phyloP scores from a whole-genome alignment of 2,888 invertebrate genomes.

The Mythimna ferrago region DNA sequence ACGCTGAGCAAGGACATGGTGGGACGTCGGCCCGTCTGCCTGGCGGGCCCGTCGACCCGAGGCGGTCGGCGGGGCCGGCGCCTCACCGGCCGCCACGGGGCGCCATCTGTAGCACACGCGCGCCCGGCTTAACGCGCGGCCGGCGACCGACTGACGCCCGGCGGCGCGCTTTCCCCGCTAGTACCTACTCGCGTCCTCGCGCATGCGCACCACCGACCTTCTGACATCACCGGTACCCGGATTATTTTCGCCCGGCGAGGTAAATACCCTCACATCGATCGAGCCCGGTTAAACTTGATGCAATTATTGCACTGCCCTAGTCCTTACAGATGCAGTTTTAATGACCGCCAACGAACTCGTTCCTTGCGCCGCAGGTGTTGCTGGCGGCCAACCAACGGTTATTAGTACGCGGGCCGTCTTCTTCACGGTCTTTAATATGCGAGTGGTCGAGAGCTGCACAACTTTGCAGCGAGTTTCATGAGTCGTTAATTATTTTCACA shows the following conservation, averaged over 20 bases:
- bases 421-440: conserved; percentile 46
- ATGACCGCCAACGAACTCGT: conserved; percentile 65
- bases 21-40: conserved; percentile 81
- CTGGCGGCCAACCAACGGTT: conserved; percentile 27
- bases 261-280: conserved; percentile 91
- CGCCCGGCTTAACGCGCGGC: conserved; percentile 87
- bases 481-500: conserved; percentile 33
- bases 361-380: conserved; percentile 32
- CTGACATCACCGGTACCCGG: conserved; percentile 90
- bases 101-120: conserved; percentile 86
- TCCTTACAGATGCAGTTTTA: conserved; percentile 82
- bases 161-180: conserved; percentile 60
- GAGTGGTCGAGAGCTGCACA: conserved; percentile 24
- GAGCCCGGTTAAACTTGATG: conserved; percentile 89
- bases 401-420: conserved; percentile 26
- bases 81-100: conserved; percentile 90
- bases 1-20: conserved; percentile 91
- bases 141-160: conserved; percentile 84
- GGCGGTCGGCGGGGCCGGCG: conserved; percentile 90
- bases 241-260: conserved; percentile 90
- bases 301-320: conserved; percentile 90
- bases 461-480: conserved; percentile 48
- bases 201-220: conserved; percentile 71
- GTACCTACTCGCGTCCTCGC: conserved; percentile 69
- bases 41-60: conserved; percentile 89